Evolutionary conservation across 2,113 vertebrate species (phyloP).

Genomic region (Oplegnathus fasciatus): DNA sequence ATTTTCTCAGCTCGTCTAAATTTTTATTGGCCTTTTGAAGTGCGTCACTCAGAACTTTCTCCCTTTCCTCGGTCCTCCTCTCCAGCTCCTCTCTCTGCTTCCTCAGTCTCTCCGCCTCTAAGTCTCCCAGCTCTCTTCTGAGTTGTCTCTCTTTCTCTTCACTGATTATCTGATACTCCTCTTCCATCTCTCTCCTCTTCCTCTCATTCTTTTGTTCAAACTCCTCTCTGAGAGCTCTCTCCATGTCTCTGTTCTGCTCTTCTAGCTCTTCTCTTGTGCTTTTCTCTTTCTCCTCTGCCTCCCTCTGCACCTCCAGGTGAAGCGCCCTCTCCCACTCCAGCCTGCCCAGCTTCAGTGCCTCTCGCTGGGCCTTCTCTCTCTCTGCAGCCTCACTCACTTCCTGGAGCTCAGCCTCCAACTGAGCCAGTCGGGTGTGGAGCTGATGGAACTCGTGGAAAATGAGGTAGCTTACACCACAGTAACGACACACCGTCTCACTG

Average conservation of each 20-base stretch:
- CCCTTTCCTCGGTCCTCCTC: constrained; percentile 38
- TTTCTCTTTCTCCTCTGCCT: constrained; percentile 79
- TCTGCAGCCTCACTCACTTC: constrained; percentile 82
- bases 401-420: constrained; percentile 87
- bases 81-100: constrained; percentile 53
- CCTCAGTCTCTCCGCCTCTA: constrained; percentile 34
- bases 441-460: constrained; percentile 91
- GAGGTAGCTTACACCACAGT: constrained; percentile 94
- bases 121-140: constrained; percentile 29
- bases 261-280: constrained; percentile 82
- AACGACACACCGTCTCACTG: constrained; percentile 89
- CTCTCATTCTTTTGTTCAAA: constrained; percentile 77
- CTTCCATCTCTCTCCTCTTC: constrained; percentile 38
- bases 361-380: constrained; percentile 85
- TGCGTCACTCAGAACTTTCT: constrained; percentile 61
- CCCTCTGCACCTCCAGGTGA: constrained; percentile 77
- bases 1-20: constrained; percentile 70
- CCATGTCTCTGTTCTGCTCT: constrained; percentile 76
- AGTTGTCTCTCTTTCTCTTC: constrained; percentile 35
- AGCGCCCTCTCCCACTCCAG: constrained; percentile 81
- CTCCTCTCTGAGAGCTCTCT: constrained; percentile 77
- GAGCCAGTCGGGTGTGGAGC: constrained; percentile 87
- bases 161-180: constrained; percentile 38
- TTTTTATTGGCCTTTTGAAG: constrained; percentile 71
- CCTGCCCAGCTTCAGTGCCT: constrained; percentile 82